These are phyloP conservation scores for Trileptium ribeirensis DNA, from an alignment of 2,888 invertebrate genomes.

Conservation along the genomic window DNA sequence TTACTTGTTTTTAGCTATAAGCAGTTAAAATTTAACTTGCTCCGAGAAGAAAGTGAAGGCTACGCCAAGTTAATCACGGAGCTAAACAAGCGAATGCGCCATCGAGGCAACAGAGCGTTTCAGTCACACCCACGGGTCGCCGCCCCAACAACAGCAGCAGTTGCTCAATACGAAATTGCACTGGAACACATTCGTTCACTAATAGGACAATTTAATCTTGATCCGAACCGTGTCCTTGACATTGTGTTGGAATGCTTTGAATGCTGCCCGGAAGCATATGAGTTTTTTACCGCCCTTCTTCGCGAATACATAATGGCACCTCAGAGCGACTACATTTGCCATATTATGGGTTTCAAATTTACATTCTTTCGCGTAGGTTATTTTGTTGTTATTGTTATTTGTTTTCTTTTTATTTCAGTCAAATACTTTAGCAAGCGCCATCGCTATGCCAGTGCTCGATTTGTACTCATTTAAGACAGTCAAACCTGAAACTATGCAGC, in stretches of 20 bases:
- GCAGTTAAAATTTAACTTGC: slow-evolving; percentile 95
- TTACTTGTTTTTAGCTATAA: slow-evolving; percentile 70
- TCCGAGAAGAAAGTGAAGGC: slow-evolving; percentile 97
- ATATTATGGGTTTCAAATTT: slow-evolving; percentile 88
- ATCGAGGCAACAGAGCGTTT: too few relatives aligned
- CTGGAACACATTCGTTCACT: slow-evolving; percentile 27
- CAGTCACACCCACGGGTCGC: neutral
- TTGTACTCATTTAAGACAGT: too few relatives aligned
- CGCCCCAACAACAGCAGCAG: neutral
- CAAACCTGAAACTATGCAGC: too few relatives aligned
- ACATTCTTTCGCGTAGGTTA: slow-evolving; percentile 57
- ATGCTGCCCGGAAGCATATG: slow-evolving; percentile 55
- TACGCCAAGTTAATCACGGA: slow-evolving; percentile 92
- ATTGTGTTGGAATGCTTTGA: slow-evolving; percentile 94
- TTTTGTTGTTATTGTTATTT: too few relatives aligned
- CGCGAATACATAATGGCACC: neutral
- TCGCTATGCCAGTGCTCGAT: too few relatives aligned
- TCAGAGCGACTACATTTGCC: slow-evolving; percentile 76
- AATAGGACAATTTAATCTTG: slow-evolving; percentile 84
- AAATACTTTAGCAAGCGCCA: too few relatives aligned
- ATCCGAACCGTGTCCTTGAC: slow-evolving; percentile 93
- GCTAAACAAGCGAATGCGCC: slow-evolving; percentile 67
- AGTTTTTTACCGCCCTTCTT: slow-evolving; percentile 32
- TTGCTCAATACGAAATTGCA: neutral
- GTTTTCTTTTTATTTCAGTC: too few relatives aligned